Evolutionary conservation across 1,140 invertebrate genomes (phyloP), one percentile per base, ranked within the genome.

Genomic region (Hyphantria cunea): DNA sequence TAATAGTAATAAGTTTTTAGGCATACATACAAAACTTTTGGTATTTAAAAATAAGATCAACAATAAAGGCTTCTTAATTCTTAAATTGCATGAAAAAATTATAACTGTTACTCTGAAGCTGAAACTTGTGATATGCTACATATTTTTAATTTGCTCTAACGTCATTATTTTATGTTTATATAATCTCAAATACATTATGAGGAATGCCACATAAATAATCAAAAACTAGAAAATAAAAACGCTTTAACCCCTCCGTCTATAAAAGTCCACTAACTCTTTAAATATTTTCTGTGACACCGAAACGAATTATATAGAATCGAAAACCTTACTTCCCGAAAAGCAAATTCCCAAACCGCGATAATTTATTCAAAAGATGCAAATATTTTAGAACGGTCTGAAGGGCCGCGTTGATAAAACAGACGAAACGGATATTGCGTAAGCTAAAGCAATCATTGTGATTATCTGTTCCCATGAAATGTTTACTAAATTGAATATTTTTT

Each of bases 321-420:
- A 12, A 44, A 6, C 11, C 12, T n/a, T n/a, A n/a, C 12, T 44
- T 12, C 41, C 11, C 41, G n/a, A 5, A 25, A 3, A 25, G 17
- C 1, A 5, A 25, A 3, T 5, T 25, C 17, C 17, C 17, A 44
- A 44, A 0, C 12, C 41, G 41, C 12, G 41, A 44, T 44, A 44
- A 44, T 44, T 44, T 44, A 47, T 55, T 47, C 53, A 47, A 32
- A 34, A 55, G n/a, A 47, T 47, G 42, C 42, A 33, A 55, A 55
- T 55, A 55, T 45, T 55, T 55, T 55, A 55, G 31, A 55, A 45
- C 17, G 11, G 14, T 53, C 25, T 41, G 37, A 42, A 42, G 10
- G 39, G 9, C 41, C 25, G 15, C 5, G 6, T 25, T 8, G 39
- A 7, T 32, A 12, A 42, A 41, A 41, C 11, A 39, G 15, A 41